phyloP scores from a whole-genome alignment of 2,888 invertebrate species.

The Timema cristinae region DNA sequence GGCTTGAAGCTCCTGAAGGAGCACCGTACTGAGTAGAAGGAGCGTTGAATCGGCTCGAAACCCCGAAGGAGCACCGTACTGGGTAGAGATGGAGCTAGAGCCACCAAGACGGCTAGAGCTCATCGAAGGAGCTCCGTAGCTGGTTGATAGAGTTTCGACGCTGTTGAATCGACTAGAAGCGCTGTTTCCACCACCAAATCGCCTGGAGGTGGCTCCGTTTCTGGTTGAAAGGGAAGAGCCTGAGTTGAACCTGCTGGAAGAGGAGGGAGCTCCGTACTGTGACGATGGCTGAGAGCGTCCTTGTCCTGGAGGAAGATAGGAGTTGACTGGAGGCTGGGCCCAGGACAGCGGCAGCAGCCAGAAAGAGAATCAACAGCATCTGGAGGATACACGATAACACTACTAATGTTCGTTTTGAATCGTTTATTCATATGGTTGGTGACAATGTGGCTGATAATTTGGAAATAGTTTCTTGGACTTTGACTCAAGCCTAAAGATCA shows the following conservation, averaged over 20 bases:
- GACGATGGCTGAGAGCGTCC: background rate
- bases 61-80: slow-evolving; percentile 27
- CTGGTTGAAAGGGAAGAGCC: slow-evolving; percentile 36
- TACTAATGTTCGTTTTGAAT: too few relatives aligned
- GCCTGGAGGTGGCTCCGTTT: slow-evolving; percentile 38
- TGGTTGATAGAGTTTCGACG: slow-evolving; percentile 18
- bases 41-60: slow-evolving; percentile 16
- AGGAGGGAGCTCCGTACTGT: slow-evolving; percentile 24
- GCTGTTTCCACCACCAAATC: background rate
- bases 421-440: too few relatives aligned
- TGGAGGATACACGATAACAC: too few relatives aligned
- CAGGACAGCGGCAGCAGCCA: too few relatives aligned
- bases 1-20: too few relatives aligned
- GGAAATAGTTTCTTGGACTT: too few relatives aligned
- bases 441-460: too few relatives aligned
- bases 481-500: too few relatives aligned
- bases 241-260: slow-evolving; percentile 17
- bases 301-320: too few relatives aligned
- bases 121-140: slow-evolving; percentile 28
- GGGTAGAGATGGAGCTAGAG: slow-evolving; percentile 13
- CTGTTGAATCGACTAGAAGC: background rate
- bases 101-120: background rate
- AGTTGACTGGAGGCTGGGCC: too few relatives aligned
- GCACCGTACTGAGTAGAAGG: slow-evolving; percentile 15
- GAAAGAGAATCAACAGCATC: too few relatives aligned